Evolutionary conservation across 1,140 invertebrate genomes (phyloP), one percentile per base, ranked within the genome.

Genomic region (Pogonus chalceus): DNA sequence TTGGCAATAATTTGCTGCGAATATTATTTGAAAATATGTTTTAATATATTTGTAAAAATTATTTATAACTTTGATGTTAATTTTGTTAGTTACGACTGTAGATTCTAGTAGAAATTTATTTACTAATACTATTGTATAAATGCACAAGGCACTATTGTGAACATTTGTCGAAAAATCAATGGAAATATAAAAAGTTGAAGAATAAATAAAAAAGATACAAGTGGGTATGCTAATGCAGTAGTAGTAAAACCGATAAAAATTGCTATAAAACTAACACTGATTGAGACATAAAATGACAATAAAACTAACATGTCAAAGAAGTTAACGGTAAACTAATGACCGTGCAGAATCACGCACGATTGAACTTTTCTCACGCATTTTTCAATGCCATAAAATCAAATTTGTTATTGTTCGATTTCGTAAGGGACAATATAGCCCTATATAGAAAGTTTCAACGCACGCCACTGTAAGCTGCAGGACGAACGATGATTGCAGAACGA

Each of bases 211-310:
- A 43, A 43, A 43, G 9, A 16, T 14, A 31, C 26, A 43, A 16
- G 18, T 16, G 18, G 18, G 37, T 43, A 43, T 43, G 37, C 37
- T 43, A 43, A 43, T 43, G 37, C 18, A 4, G 9, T n/a, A n/a
- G 37, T 18, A 12, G 37, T 43, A 43, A 43, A 43, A 43, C 37
- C 37, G 18, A 43, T 43, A 43, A 43, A 43, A 43, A 43, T 43
- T 43, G 37, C 18, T 18, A 43, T 43, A 43, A 43, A 43, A 18
- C 37, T 43, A 43, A 43, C 9, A 12, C 37, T 43, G 37, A 43
- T 43, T 43, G 37, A 43, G 37, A 43, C 37, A 43, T 43, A 18
- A 43, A 43, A 43, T 43, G 18, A 43, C 4, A 43, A 9, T 43
- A 43, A 43, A 43, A 18, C 18, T 43, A 18, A 43, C 37, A 9